These are phyloP conservation scores for Charaxes varanes DNA, from an alignment of 1,140 invertebrate genomes.

Conservation along the genomic window DNA sequence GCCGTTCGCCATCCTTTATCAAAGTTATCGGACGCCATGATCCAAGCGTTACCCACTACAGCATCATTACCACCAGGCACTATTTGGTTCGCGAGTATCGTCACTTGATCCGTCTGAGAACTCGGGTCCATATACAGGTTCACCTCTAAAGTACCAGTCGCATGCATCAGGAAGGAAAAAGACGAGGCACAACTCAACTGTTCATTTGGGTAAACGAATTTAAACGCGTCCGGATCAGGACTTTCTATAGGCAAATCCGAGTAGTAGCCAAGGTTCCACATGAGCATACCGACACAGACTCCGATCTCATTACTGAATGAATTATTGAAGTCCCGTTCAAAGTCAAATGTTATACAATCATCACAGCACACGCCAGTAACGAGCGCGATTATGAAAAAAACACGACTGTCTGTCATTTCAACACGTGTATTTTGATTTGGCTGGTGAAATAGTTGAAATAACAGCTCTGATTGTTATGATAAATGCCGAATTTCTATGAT, in stretches of 20 bases:
- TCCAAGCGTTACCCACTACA: constrained; percentile 17
- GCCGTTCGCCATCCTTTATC: constrained; percentile 29
- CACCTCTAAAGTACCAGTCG: constrained; percentile 27
- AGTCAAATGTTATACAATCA: constrained; percentile 32
- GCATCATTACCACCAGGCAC: constrained; percentile 19
- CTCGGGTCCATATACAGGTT: constrained; percentile 30
- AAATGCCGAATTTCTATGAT: constrained; percentile 31
- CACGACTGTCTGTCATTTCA: constrained; percentile 22
- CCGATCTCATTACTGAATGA: constrained; percentile 22
- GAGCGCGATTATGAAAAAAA: constrained; percentile 18
- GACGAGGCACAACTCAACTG: constrained; percentile 29
- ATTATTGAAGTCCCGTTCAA: constrained; percentile 28
- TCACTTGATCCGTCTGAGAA: constrained; percentile 23
- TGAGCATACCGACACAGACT: constrained; percentile 19
- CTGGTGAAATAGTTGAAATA: constrained; percentile 15
- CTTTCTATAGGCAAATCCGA: constrained; percentile 16
- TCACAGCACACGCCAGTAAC: constrained; percentile 25
- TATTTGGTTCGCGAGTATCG: constrained; percentile 28
- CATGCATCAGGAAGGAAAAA: constrained; percentile 23
- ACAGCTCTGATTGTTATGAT: constrained; percentile 27
- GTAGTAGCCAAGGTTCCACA: constrained; percentile 29
- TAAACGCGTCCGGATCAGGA: constrained; percentile 21
- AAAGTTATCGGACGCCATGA: constrained; percentile 17
- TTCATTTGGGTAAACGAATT: constrained; percentile 24
- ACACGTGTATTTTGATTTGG: constrained; percentile 1